Conservation (phyloP, 2,888 invertebrate species). For the Chamaedrilus cognettii region DNA sequence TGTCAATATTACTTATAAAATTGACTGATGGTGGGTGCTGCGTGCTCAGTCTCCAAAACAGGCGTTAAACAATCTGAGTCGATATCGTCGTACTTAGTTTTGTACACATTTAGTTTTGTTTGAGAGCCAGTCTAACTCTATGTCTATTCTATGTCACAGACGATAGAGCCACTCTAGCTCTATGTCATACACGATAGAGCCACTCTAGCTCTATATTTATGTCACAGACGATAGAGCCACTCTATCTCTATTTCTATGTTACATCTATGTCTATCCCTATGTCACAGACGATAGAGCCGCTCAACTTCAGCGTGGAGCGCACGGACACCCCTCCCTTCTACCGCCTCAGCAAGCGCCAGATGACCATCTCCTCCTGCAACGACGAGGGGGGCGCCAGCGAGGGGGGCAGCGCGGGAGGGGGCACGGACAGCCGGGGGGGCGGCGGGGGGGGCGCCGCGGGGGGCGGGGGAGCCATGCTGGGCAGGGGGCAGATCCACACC, state of each 20-base stretch:
- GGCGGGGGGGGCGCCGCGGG: slow-evolving; percentile 36
- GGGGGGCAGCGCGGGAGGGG: slow-evolving; percentile 63
- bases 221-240: too few species aligned
- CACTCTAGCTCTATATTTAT: too few species aligned
- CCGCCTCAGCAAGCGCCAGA: slow-evolving; percentile 72
- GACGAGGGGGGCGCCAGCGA: slow-evolving; percentile 49
- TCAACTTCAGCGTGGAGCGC: slow-evolving; percentile 93
- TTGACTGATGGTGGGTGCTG: too few species aligned
- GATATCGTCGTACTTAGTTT: too few species aligned
- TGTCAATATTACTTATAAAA: too few species aligned
- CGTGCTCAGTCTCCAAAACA: too few species aligned
- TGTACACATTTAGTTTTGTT: neutral
- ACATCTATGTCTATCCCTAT: too few species aligned
- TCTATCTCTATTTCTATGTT: too few species aligned
- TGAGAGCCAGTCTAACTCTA: neutral
- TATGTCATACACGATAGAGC: too few species aligned
- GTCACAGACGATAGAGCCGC: slow-evolving; percentile 69
- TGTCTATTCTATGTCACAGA: slow-evolving; percentile 3
- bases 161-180: neutral
- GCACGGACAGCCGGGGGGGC: neutral
- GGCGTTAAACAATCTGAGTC: too few species aligned
- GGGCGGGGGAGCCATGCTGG: neutral
- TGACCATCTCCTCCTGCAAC: slow-evolving; percentile 21
- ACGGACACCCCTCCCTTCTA: slow-evolving; percentile 99
- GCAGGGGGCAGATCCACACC: slow-evolving; percentile 93